phyloP scores from a whole-genome alignment of 2,797 vertebrate species.

The Neopelma chrysocephalum region DNA sequence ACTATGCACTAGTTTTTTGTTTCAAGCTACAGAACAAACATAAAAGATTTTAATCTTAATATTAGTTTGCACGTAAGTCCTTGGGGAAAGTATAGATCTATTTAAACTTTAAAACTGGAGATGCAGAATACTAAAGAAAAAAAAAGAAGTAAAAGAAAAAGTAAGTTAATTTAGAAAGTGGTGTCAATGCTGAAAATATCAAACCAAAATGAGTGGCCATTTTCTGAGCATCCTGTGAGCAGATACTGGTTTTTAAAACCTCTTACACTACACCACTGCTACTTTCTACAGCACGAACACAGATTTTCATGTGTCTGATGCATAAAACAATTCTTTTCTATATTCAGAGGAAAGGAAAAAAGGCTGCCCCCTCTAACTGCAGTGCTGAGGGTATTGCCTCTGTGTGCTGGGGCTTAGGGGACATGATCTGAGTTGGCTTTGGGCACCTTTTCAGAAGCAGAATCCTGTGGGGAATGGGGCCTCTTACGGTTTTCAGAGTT shows the following conservation, averaged over 20 bases:
- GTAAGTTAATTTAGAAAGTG: neutral
- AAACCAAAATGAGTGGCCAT: neutral
- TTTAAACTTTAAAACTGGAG: slow-evolving; percentile 65
- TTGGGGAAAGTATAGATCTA: slow-evolving; percentile 65
- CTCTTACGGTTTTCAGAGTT: neutral
- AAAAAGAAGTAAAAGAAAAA: neutral
- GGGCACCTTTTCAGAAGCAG: neutral
- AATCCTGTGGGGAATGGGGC: neutral
- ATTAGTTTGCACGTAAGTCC: slow-evolving; percentile 71
- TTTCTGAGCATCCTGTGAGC: neutral
- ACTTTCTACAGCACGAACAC: neutral
- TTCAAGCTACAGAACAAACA: slow-evolving; percentile 77
- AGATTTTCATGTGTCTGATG: neutral
- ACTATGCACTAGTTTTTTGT: slow-evolving; percentile 72
- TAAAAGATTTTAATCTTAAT: slow-evolving; percentile 77
- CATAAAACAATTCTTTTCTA: neutral
- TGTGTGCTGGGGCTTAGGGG: neutral
- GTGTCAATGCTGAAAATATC: neutral
- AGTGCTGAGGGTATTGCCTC: neutral
- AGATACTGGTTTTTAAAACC: neutral
- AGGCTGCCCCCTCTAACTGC: neutral
- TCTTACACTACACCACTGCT: neutral
- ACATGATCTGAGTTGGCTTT: neutral
- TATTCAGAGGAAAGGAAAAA: neutral
- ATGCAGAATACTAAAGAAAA: neutral